phyloP scores from a whole-genome alignment of 1,140 invertebrate species.

The Hylyphantes graminicola region DNA sequence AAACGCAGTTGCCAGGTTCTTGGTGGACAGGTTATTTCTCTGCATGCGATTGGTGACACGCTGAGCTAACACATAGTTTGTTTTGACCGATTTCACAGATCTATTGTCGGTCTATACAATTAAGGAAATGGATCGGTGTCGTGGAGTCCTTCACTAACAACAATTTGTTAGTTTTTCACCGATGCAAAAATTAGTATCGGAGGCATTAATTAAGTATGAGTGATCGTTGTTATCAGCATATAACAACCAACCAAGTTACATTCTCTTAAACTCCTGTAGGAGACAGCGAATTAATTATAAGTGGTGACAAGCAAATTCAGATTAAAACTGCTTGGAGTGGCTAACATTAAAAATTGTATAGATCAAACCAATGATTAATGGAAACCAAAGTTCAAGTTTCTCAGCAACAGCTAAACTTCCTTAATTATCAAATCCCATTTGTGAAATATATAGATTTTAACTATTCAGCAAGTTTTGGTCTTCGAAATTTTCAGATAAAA shows the following conservation, averaged over 20 bases:
- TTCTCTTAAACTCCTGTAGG: slow-evolving; percentile 7
- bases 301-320: slow-evolving; percentile 46
- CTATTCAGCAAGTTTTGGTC: too few relatives aligned
- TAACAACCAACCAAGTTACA: slow-evolving; percentile 23
- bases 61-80: too few relatives aligned
- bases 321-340: slow-evolving; percentile 59
- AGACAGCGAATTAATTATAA: slow-evolving; percentile 39
- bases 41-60: too few relatives aligned
- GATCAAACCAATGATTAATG: slow-evolving; percentile 44
- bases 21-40: too few relatives aligned
- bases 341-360: slow-evolving; percentile 57
- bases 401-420: background rate
- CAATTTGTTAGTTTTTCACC: background rate
- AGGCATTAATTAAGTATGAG: background rate
- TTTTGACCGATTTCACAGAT: too few relatives aligned
- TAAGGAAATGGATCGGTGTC: too few relatives aligned
- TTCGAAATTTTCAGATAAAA: too few relatives aligned
- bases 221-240: slow-evolving; percentile 5
- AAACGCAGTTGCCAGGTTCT: too few relatives aligned
- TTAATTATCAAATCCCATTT: too few relatives aligned
- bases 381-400: slow-evolving; percentile 18
- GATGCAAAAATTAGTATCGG: slow-evolving; percentile 23
- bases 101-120: too few relatives aligned
- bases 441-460: too few relatives aligned
- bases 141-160: background rate